Conservation (phyloP, 2,113 vertebrate species). For the Pandion haliaetus region DNA sequence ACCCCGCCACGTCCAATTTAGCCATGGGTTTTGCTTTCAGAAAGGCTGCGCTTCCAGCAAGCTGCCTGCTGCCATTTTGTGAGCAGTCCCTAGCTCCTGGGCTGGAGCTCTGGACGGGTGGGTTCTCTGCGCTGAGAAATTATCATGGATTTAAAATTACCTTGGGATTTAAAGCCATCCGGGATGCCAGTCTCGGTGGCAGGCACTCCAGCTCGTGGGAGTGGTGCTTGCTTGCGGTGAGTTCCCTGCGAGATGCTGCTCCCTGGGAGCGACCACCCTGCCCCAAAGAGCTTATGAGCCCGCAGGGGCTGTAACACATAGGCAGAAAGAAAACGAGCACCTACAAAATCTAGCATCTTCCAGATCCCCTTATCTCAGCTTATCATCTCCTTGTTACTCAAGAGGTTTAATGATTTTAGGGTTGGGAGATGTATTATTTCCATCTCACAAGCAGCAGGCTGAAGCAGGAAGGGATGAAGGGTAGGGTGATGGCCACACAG, state of each 20-base stretch:
- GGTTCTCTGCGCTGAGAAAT: neutral
- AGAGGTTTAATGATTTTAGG: neutral
- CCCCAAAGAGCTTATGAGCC: neutral
- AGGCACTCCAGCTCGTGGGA: fast-evolving
- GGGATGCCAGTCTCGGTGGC: fast-evolving
- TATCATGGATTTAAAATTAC: neutral
- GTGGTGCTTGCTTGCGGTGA: fast-evolving
- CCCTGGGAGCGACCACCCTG: fast-evolving
- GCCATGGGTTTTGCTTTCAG: neutral
- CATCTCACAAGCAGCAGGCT: neutral
- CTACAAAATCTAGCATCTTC: neutral
- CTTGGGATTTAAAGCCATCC: neutral
- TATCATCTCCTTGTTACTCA: neutral
- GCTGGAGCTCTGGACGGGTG: neutral
- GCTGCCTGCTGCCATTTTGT: neutral
- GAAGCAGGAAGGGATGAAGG: neutral
- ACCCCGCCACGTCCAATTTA: neutral
- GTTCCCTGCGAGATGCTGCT: neutral
- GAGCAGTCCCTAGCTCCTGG: neutral
- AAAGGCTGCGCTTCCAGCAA: neutral
- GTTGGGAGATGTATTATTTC: neutral
- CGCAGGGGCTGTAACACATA: neutral
- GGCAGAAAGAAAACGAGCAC: neutral
- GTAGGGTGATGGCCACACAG: neutral
- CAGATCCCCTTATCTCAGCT: neutral